These are phyloP conservation scores for Euwallacea fornicatus DNA, from an alignment of 1,140 invertebrate species.

Conservation along the genomic window DNA sequence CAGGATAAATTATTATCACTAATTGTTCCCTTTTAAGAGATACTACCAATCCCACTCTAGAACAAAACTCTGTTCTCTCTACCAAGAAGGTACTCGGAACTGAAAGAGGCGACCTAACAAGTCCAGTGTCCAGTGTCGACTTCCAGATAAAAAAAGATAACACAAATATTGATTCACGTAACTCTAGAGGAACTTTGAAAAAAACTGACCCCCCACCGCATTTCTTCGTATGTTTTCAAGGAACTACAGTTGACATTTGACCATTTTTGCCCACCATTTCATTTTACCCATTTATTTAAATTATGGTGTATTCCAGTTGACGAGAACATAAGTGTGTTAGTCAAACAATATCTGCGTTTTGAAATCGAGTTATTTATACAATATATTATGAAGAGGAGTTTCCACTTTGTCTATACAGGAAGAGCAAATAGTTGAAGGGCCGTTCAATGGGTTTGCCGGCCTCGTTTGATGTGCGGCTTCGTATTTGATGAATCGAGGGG, in stretches of 20 bases:
- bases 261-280: neutral
- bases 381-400: conserved; percentile 12
- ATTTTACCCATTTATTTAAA: conserved; percentile 20
- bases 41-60: too few relatives aligned
- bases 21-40: too few relatives aligned
- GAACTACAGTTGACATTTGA: neutral
- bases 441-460: conserved; percentile 3
- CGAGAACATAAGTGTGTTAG: conserved; percentile 19
- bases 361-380: conserved; percentile 12
- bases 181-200: too few relatives aligned
- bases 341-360: conserved; percentile 14
- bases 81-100: too few relatives aligned
- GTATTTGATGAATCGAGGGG: conserved; percentile 18
- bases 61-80: too few relatives aligned
- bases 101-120: too few relatives aligned
- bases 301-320: conserved; percentile 13
- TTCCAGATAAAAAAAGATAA: too few relatives aligned
- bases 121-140: too few relatives aligned
- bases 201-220: too few relatives aligned
- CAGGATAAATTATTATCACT: too few relatives aligned
- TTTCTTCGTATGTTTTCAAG: too few relatives aligned
- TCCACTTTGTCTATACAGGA: conserved; percentile 21
- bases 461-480: conserved; percentile 17
- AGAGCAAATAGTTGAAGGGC: conserved; percentile 23
- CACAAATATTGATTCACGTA: too few relatives aligned